phyloP scores from a whole-genome alignment of 1,140 invertebrate species.

The Contarinia nasturtii region DNA sequence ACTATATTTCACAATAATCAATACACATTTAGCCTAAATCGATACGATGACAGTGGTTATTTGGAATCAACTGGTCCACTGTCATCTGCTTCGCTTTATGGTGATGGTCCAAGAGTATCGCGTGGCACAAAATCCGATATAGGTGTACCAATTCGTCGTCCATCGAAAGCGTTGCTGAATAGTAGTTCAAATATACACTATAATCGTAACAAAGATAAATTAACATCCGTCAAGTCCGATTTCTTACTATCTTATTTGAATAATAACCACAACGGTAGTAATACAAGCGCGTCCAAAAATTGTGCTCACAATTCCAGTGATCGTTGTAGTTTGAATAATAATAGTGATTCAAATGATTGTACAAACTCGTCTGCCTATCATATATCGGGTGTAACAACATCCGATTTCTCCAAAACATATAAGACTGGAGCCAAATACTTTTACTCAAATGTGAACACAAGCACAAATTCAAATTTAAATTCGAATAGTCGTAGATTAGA shows the following conservation, averaged over 20 bases:
- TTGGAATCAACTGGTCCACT: slow-evolving; percentile 9
- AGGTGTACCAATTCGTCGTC: slow-evolving; percentile 18
- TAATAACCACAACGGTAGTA: slow-evolving; percentile 10
- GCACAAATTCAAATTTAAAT: slow-evolving; percentile 1
- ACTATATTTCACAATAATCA: slow-evolving; percentile 24
- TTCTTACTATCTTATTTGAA: slow-evolving; percentile 21
- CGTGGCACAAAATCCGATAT: slow-evolving; percentile 19
- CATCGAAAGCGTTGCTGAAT: slow-evolving; percentile 11
- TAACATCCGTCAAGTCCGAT: slow-evolving; percentile 22
- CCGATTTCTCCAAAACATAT: slow-evolving; percentile 12
- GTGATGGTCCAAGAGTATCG: slow-evolving; percentile 6
- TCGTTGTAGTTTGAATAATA: slow-evolving; percentile 3
- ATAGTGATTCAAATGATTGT: slow-evolving; percentile 1
- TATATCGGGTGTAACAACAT: slow-evolving; percentile 21
- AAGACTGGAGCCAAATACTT: slow-evolving; percentile 6
- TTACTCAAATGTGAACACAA: not conserved
- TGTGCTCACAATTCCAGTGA: not conserved
- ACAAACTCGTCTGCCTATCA: slow-evolving; percentile 12
- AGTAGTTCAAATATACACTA: slow-evolving; percentile 5
- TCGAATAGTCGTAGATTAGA: slow-evolving; percentile 16
- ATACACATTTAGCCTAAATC: slow-evolving; percentile 23
- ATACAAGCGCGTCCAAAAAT: slow-evolving; percentile 4
- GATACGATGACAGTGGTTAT: slow-evolving; percentile 7
- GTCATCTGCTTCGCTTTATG: slow-evolving; percentile 6
- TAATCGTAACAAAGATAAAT: slow-evolving; percentile 7